Conservation (phyloP, 2,888 invertebrate genomes). For the Chirona hameri region DNA sequence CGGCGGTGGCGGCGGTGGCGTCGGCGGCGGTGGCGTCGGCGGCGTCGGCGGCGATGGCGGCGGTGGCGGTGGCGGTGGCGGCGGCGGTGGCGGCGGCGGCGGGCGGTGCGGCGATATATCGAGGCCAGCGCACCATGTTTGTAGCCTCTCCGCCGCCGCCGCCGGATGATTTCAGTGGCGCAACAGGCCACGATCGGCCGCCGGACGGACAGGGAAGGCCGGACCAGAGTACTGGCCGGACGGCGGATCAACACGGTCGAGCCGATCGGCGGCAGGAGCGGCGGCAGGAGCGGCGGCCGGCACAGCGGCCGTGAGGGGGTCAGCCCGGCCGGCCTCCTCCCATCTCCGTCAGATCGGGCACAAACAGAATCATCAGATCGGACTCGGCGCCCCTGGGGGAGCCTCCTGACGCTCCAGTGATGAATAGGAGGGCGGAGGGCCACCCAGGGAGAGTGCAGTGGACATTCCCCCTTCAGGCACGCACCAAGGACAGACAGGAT, state of each 20-base stretch:
- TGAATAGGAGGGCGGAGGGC: background rate
- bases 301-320: too few relatives aligned
- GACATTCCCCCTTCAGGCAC: background rate
- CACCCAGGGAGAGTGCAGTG: background rate
- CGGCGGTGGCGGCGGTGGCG: too few relatives aligned
- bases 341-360: background rate
- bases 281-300: too few relatives aligned
- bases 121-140: background rate
- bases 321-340: background rate
- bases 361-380: slow-evolving; percentile 14
- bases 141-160: background rate
- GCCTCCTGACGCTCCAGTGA: background rate
- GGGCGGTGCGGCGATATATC: background rate
- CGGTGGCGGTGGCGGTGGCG: too few relatives aligned
- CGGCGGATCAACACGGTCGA: too few relatives aligned
- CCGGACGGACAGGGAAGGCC: too few relatives aligned
- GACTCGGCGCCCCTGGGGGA: background rate
- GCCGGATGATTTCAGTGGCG: too few relatives aligned
- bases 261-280: too few relatives aligned
- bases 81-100: background rate
- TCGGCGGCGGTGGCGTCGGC: too few relatives aligned
- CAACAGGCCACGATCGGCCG: too few relatives aligned
- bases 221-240: too few relatives aligned
- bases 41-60: too few relatives aligned
- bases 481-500: background rate